These are phyloP conservation scores for Drosophila burlai DNA, from an alignment of 1,140 invertebrate genomes.

Conservation along the genomic window DNA sequence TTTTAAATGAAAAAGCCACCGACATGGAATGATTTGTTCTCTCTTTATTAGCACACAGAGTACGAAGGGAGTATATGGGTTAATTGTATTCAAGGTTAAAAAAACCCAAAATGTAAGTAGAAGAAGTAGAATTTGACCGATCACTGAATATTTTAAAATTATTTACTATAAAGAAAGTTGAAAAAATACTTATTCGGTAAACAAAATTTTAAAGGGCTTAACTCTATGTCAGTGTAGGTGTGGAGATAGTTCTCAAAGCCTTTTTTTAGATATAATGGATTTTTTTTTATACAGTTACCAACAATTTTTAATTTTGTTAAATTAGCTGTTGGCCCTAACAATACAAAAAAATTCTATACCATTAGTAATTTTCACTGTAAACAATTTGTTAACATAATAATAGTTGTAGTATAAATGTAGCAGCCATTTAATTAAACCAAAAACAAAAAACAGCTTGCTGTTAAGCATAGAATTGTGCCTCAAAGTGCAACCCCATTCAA, in stretches of 20 bases:
- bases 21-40: slow-evolving; percentile 21
- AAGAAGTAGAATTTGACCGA: neutral
- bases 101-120: neutral
- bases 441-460: too few relatives aligned
- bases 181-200: neutral
- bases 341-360: too few relatives aligned
- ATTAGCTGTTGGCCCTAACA: neutral
- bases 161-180: neutral
- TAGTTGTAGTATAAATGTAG: too few relatives aligned
- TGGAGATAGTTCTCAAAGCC: neutral
- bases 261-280: too few relatives aligned
- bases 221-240: neutral
- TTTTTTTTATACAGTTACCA: too few relatives aligned
- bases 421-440: too few relatives aligned
- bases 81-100: neutral
- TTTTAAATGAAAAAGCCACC: slow-evolving; percentile 39
- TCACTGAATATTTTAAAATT: neutral
- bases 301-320: neutral
- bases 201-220: neutral
- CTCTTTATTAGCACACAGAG: neutral
- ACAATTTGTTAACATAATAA: too few relatives aligned
- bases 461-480: too few relatives aligned
- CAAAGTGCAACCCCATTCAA: too few relatives aligned
- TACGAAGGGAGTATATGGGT: neutral
- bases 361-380: too few relatives aligned